Base-by-base conservation (phyloP, 2,113 vertebrate species). In the Archilochus colubris region DNA sequence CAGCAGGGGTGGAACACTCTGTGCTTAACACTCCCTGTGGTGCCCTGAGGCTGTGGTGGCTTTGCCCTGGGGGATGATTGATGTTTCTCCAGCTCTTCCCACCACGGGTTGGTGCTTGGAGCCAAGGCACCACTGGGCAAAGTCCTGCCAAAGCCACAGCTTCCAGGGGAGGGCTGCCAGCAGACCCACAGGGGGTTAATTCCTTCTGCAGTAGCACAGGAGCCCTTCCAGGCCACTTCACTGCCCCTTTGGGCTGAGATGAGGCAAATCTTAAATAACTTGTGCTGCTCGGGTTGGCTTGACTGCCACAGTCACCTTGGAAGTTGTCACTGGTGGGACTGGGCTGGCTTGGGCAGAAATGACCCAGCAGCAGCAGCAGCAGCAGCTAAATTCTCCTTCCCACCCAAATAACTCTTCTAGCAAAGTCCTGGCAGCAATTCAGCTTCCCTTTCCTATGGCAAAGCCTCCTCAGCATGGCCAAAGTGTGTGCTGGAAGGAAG, bases 61-160 rank as follows among this genome's bases (percentile, higher is more conserved):
- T 36, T 54, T 68, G 25, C 24, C 75, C 31, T 20, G 14, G 58
- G 66, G 14, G 9, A 10, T n/a, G 23, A 73, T 77, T 76, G 86
- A 50, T 82, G 62, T 53, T 14, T 36, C 15, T 76, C 63, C 79
- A 79, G 72, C 54, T 40, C 7, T 87, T 54, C 74, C 78, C 64
- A 78, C 17, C 6, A 0, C 30, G 1, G 3, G n/a, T 13, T 0
- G 2, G 33, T 25, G 50, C 19, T 23, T 46, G 0, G 1, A 55
- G 27, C 44, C 66, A 82, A 55, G 66, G 44, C 33, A 7, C 62
- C 0, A 2, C 51, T 36, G 59, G 20, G 70, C 55, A 43, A 53
- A 67, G 33, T 59, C 40, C 25, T n/a, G 51, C 62, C 78, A 21
- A 58, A 57, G 4, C 38, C 61, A 30, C 6, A 0, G 13, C 30